Base-by-base conservation (phyloP, 2,113 vertebrate species). In the Lathamus discolor region DNA sequence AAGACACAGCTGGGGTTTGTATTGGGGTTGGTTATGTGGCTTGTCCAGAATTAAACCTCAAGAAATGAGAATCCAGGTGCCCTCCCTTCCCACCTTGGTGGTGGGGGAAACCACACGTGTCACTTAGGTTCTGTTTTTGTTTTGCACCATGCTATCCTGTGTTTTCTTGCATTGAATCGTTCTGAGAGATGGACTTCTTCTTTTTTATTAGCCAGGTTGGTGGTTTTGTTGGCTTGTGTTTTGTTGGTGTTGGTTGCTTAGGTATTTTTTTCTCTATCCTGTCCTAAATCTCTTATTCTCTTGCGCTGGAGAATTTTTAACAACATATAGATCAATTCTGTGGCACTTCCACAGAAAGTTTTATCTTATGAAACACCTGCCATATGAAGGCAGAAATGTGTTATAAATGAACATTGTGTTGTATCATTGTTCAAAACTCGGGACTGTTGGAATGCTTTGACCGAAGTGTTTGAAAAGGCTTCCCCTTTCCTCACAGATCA, bases 401-500 rank as follows among this genome's bases (percentile, higher is more conserved):
- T 7, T 31, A 74, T 57, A 85, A 88, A 37, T 39, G 2, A 73
- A 73, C 4, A 12, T 2, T 43, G 86, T 48, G 48, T 82, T 68
- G 15, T 25, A 68, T 14, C 13, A 8, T n/a, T 88, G 9, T 15
- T 76, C 43, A 52, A 64, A 88, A 59, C 9, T 9, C 39, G 4
- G 74, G 18, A 13, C 19, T 74, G 4, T 10, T 52, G 13, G 10
- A 90, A 20, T 70, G 25, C 4, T 91, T 67, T 54, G 18, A 24
- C 10, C 55, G 24, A 55, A 66, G 3, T 69, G 55, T 28, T 86
- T 22, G 7, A 27, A 62, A 79, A 69, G 5, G 8, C 6, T 54
- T 2, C 2, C 14, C 0, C 3, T 44, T 12, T 61, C 3, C 9
- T 2, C 22, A 33, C 17, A 39, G 9, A 48, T 48, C 39, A 64